Conservation (phyloP, 1,140 invertebrate species). For the Pogonus chalceus region DNA sequence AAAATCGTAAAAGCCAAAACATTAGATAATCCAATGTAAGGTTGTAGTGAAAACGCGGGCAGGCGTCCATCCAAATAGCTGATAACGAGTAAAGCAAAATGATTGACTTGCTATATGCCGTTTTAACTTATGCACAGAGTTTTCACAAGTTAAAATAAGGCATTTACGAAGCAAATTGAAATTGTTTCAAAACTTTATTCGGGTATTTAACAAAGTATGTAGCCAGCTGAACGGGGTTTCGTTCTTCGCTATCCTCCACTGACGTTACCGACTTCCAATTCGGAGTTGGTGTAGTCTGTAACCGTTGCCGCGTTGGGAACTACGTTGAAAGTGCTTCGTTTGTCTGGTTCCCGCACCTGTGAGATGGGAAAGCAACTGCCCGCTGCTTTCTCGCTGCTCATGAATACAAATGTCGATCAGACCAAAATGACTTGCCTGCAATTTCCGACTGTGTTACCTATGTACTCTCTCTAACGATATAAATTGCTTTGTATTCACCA, state of each 20-base stretch:
- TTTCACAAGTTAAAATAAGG: conserved; percentile 5
- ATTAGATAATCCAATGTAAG: no score
- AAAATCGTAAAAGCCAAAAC: no score
- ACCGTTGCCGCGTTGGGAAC: no score
- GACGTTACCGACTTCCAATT: not conserved
- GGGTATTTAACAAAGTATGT: conserved; percentile 7
- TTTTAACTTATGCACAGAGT: conserved; percentile 11
- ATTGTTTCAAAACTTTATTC: conserved; percentile 22
- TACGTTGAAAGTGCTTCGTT: not conserved
- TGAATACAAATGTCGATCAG: conserved; percentile 6
- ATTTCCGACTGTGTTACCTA: conserved; percentile 4
- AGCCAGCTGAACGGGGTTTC: not conserved
- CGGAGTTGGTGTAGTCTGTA: no score
- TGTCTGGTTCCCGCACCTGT: not conserved
- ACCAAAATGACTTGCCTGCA: not conserved
- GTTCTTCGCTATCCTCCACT: no score
- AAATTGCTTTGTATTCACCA: no score
- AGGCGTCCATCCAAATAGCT: conserved; percentile 13
- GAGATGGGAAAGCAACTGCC: not conserved
- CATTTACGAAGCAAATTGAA: conserved; percentile 19
- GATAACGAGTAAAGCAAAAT: conserved; percentile 20
- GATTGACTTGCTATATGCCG: conserved; percentile 17
- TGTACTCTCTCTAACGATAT: no score
- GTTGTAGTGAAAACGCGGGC: no score
- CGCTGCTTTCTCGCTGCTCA: not conserved